Conservation (phyloP, 2,888 invertebrate genomes). For the Mythimna albipuncta region DNA sequence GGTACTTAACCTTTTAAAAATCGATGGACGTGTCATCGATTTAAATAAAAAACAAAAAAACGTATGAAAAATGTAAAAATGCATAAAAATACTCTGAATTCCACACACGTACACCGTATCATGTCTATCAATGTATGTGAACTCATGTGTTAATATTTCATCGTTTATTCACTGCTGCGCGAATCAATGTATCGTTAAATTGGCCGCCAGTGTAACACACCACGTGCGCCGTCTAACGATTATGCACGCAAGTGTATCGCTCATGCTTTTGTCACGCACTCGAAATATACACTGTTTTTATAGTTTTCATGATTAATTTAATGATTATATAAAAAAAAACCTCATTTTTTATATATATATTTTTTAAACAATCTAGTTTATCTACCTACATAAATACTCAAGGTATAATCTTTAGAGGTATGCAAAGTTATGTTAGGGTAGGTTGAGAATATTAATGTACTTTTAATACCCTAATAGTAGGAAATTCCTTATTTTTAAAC, state of each 20-base stretch:
- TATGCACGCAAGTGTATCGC: slow-evolving; percentile 65
- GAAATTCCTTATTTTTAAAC: too few relatives aligned
- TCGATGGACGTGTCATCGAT: background rate
- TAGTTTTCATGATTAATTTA: slow-evolving; percentile 38
- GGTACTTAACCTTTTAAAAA: background rate
- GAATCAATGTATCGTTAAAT: slow-evolving; percentile 71
- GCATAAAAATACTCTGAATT: slow-evolving; percentile 9
- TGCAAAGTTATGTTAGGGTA: too few relatives aligned
- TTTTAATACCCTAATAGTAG: too few relatives aligned
- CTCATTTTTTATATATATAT: background rate
- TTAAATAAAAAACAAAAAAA: slow-evolving; percentile 21
- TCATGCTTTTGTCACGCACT: slow-evolving; percentile 58
- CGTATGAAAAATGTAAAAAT: slow-evolving; percentile 7
- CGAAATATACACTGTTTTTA: slow-evolving; percentile 38
- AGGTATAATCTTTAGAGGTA: too few relatives aligned
- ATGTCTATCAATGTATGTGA: slow-evolving; percentile 49
- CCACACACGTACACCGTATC: slow-evolving; percentile 36
- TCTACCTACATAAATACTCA: background rate
- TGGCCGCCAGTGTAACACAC: slow-evolving; percentile 61
- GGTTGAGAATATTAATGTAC: too few relatives aligned
- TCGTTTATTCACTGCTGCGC: slow-evolving; percentile 62
- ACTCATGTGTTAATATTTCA: slow-evolving; percentile 58
- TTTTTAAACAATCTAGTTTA: background rate
- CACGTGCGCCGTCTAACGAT: slow-evolving; percentile 65
- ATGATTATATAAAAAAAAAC: slow-evolving; percentile 16